Evolutionary conservation across 1,140 invertebrate genomes (phyloP).

Genomic region (Pseudomyrmex cubaensis): DNA sequence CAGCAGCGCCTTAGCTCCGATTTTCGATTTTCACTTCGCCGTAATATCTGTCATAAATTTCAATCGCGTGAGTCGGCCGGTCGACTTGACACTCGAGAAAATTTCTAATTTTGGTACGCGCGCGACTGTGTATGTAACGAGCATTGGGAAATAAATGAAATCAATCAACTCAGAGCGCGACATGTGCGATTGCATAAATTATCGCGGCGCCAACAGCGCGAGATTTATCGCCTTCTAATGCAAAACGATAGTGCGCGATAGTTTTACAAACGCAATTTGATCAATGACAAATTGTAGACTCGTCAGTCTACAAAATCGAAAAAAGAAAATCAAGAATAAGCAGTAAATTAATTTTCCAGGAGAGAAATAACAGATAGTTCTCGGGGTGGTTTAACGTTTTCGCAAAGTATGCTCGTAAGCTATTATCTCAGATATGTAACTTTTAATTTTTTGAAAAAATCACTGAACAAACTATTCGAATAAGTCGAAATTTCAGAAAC

Average conservation of each 20-base stretch:
- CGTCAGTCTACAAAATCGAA: conserved; percentile 1
- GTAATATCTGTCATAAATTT: conserved; percentile 35
- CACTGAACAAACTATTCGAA: too few relatives aligned
- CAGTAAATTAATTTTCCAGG: conserved; percentile 1
- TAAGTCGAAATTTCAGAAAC: too few relatives aligned
- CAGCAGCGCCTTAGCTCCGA: not conserved
- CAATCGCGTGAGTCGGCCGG: not conserved
- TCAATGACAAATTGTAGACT: conserved; percentile 22
- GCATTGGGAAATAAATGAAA: conserved; percentile 43
- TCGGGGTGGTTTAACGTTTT: too few relatives aligned
- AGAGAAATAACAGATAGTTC: not conserved
- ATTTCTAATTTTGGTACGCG: conserved; percentile 42
- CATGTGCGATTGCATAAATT: conserved; percentile 48
- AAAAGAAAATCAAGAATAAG: conserved; percentile 2
- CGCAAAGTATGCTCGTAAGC: too few relatives aligned
- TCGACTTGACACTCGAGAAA: not conserved
- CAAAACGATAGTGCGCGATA: not conserved
- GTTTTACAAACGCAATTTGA: conserved; percentile 1
- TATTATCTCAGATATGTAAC: too few relatives aligned
- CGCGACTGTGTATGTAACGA: not conserved
- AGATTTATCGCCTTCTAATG: conserved; percentile 51
- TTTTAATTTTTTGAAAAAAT: too few relatives aligned
- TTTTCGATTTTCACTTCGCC: conserved; percentile 1
- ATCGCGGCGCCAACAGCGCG: conserved; percentile 21
- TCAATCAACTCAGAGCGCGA: conserved; percentile 51